phyloP scores from a whole-genome alignment of 2,888 invertebrate genomes.

The Pyrrhosoma nymphula region DNA sequence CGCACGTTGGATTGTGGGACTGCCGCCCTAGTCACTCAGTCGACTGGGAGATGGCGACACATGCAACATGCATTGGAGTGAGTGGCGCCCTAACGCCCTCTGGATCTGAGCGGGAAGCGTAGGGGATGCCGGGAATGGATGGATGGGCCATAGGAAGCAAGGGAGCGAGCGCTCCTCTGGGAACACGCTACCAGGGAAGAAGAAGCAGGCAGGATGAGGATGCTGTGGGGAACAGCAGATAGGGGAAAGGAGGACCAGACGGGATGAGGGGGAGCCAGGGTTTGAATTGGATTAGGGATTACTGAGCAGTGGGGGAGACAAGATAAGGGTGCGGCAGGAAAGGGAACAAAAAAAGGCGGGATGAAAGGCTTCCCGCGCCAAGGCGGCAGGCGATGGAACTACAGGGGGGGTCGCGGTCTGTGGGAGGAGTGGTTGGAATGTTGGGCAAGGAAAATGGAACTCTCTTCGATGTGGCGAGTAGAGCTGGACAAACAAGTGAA shows the following conservation, averaged over 20 bases:
- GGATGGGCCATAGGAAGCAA: neutral
- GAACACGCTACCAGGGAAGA: conserved; percentile 17
- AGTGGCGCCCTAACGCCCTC: neutral
- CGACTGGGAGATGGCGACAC: conserved; percentile 51
- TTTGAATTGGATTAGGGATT: conserved; percentile 64
- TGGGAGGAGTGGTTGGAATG: neutral
- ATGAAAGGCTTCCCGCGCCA: neutral
- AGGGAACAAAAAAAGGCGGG: neutral
- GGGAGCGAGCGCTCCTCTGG: neutral
- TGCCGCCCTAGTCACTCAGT: conserved; percentile 41
- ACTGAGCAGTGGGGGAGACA: conserved; percentile 51
- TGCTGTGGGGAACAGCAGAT: neutral
- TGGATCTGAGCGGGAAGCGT: neutral
- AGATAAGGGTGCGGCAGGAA: conserved; percentile 18
- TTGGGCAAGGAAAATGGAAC: neutral
- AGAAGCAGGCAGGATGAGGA: neutral
- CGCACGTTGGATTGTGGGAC: conserved; percentile 55
- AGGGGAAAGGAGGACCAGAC: neutral
- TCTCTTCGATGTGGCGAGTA: neutral
- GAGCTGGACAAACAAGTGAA: conserved; percentile 12
- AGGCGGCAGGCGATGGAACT: neutral
- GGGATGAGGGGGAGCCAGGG: neutral
- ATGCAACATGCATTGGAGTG: conserved; percentile 53
- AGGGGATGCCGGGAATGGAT: neutral
- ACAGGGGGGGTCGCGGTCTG: neutral